Base-by-base conservation (phyloP, 2,113 vertebrate species). In the Orthonyx spaldingii region DNA sequence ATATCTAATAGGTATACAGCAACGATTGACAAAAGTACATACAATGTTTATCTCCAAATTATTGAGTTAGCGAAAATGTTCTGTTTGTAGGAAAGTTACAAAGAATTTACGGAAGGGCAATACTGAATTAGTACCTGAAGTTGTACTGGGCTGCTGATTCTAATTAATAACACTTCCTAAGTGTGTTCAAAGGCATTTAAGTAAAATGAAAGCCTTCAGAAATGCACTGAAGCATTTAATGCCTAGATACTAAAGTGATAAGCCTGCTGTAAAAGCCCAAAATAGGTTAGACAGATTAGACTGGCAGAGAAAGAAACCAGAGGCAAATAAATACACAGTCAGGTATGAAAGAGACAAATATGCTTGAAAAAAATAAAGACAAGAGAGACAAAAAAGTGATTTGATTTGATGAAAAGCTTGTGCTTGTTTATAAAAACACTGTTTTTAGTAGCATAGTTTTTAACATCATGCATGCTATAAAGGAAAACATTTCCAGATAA, bases 121-220 rank as follows among this genome's bases (percentile, higher is more conserved):
- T 53, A 47, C 39, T 72, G 96, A 93, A 96, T 96, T 87, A 96
- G 65, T 84, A 97, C 83, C 85, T 96, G 85, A 95, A 91, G 47
- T 94, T 91, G 82, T 90, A 91, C 39, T 70, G 80, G 44, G 69
- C 28, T 91, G 82, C 59, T 87, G 49, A 87, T 93, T 96, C 86
- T 86, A 92, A 96, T 96, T 95, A 92, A 89, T 96, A 97, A 95
- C 72, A 97, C 44, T 96, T 96, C 75, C 69, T 87, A 94, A 93
- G 69, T 87, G 60, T 92, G 64, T 96, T 97, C 90, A 93, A 90
- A 90, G 37, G 63, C 86, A 90, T 93, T 94, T 93, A 90, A 94
- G 56, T 71, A 89, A 96, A 96, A 87, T 84, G 70, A 96, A 93
- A 95, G 69, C 61, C 87, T 93, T 95, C 85, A 95, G 69, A 94